Base-by-base conservation (phyloP, 2,113 vertebrate genomes). In the Pterophyllum scalare region DNA sequence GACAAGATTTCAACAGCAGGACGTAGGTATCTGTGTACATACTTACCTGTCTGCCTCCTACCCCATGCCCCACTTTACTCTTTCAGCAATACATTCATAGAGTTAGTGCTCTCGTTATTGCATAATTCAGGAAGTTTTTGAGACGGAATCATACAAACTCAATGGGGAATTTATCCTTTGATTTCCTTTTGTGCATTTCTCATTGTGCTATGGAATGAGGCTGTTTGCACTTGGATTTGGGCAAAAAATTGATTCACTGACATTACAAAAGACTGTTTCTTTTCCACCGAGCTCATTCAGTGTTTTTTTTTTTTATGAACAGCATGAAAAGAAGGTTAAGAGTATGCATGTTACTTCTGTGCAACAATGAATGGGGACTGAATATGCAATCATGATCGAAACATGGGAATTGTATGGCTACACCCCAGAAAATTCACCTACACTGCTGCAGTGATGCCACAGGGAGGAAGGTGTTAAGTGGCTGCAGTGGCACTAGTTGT, bases 1-100 rank as follows among this genome's bases (percentile, higher is more conserved):
- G 87, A 86, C 77, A 84, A 62, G 64, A 88, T 90, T 85, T 89
- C 89, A 79, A 80, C 90, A 86, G 91, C 88, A 87, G 88, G 86
- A 86, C 31, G 62, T 59, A 84, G 75, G 82, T 81, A 87, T 86
- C 75, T 64, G 59, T 83, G 57, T 79, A 77, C 56, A 61, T 31
- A 59, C 72, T 59, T 75, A 89, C 81, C 81, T 88, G 79, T 83
- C 79, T 81, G 74, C 33, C 84, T 90, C 60, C 79, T 54, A 78
- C 75, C 56, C 85, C 72, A 62, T 59, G 33, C 70, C 76, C 79
- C n/a, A 49, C 40, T 64, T 80, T 31, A 77, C 57, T 70, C 49
- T 65, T 60, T n/a, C 52, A 57, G 33, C 35, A 24, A 58, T 43
- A 43, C 35, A n/a, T 57, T 70, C 19, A 38, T 22, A 75, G 15